Base-by-base conservation (phyloP, 1,140 invertebrate species). In the Steinernema khuongi region DNA sequence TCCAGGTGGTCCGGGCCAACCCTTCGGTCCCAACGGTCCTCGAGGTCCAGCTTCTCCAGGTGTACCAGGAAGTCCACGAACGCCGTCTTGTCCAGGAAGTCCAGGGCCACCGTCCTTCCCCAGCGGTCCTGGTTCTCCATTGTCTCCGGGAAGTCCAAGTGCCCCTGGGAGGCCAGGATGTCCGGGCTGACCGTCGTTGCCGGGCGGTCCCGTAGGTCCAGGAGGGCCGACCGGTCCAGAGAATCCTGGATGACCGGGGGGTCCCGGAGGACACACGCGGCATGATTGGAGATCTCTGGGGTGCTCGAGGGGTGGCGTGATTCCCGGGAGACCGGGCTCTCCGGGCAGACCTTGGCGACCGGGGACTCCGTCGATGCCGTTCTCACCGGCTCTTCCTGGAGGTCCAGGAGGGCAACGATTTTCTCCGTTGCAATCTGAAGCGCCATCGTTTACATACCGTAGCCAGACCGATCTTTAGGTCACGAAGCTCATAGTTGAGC, bases 201-300 rank as follows among this genome's bases (percentile, higher is more conserved):
- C 50, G 22, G 50, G 50, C 14, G 50, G 50, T 60, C 50, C 50
- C 14, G 50, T 7, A 22, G 50, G 50, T 60, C 50, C 50, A 11
- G 50, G 19, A 60, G 50, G 50, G 4, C 50, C 50, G 11, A 60
- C 22, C 7, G 50, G 50, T 60, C 50, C 50, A 22, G 50, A 22
- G 50, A 60, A 60, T 60, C 50, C 50, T n/a, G 50, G 50, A 26
- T 60, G 50, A n/a, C 50, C 50, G 50, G 50, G 50, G 14, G 26
- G 14, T 7, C 50, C 50, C 4, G 50, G 50, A 60, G 50, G 50
- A 60, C 50, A 60, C 7, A 60, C 50, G 7, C 50, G 50, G 50
- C 50, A 60, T 4, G 50, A 60, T 60, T 60, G 14, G 50, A 60
- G 11, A 26, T 60, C 50, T 4, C 50, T 11, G 50, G 50, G 50